These are phyloP conservation scores for Sinopyrophorus schimmeli DNA, from an alignment of 2,888 invertebrate species.

Conservation along the genomic window DNA sequence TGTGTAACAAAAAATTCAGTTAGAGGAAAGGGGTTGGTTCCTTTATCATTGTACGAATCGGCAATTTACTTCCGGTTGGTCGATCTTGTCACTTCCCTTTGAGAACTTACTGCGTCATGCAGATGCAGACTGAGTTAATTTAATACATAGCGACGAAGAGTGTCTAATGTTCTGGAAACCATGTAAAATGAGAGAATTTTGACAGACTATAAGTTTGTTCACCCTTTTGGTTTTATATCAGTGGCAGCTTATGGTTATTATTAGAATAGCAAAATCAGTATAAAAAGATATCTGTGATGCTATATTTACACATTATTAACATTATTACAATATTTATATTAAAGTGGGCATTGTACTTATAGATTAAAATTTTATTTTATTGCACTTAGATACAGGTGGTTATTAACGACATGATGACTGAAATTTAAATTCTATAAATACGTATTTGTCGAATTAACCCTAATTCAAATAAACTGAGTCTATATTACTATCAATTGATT, in stretches of 20 bases:
- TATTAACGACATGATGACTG: too few relatives aligned
- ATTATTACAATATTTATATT: too few relatives aligned
- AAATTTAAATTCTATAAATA: too few relatives aligned
- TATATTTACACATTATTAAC: too few relatives aligned
- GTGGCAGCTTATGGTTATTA: too few relatives aligned
- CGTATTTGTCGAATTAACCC: too few relatives aligned
- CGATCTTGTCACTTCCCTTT: slow-evolving; percentile 45
- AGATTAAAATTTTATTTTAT: too few relatives aligned
- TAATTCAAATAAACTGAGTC: too few relatives aligned
- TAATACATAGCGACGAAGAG: slow-evolving; percentile 43
- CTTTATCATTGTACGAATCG: slow-evolving; percentile 43
- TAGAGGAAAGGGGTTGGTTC: slow-evolving; percentile 34
- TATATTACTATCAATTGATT: too few relatives aligned
- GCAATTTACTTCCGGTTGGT: slow-evolving; percentile 41
- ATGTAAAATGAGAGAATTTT: slow-evolving; percentile 25
- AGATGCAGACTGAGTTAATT: slow-evolving; percentile 44
- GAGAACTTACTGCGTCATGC: slow-evolving; percentile 43
- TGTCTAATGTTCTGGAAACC: slow-evolving; percentile 48
- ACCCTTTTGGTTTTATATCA: slow-evolving; percentile 20
- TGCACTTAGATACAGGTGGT: too few relatives aligned
- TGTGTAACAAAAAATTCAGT: slow-evolving; percentile 29
- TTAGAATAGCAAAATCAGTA: neutral
- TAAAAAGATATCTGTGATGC: neutral
- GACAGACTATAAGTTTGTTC: slow-evolving; percentile 28
- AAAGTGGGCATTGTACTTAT: too few relatives aligned